phyloP scores from a whole-genome alignment of 2,888 invertebrate genomes.

The Noctua janthina region DNA sequence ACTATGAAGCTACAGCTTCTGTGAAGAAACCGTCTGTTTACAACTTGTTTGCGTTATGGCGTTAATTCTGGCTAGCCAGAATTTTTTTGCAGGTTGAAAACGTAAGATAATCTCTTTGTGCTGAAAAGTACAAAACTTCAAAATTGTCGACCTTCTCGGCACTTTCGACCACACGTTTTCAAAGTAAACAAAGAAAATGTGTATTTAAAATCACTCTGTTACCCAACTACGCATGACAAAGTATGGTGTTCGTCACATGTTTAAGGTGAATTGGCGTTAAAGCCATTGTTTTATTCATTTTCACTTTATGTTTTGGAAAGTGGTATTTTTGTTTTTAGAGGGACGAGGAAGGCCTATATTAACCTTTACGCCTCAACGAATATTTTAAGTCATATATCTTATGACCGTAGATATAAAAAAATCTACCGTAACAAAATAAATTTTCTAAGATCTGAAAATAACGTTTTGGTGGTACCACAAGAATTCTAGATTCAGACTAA shows the following conservation, averaged over 20 bases:
- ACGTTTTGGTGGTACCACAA: background rate
- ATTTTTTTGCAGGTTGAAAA: no score
- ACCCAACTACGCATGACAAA: slow-evolving; percentile 53
- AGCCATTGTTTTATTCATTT: slow-evolving; percentile 49
- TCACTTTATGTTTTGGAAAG: slow-evolving; percentile 44
- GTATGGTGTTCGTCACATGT: slow-evolving; percentile 15
- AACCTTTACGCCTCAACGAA: background rate
- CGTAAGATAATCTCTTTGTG: background rate
- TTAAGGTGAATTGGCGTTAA: slow-evolving; percentile 22
- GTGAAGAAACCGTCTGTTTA: no score
- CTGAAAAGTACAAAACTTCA: background rate
- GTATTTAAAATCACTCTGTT: slow-evolving; percentile 23
- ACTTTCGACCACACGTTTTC: background rate
- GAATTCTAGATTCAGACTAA: background rate
- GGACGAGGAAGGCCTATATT: background rate
- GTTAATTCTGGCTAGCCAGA: no score
- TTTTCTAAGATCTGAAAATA: background rate
- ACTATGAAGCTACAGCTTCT: no score
- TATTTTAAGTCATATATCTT: background rate
- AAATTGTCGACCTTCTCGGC: background rate
- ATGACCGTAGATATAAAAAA: background rate
- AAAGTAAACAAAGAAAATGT: slow-evolving; percentile 30
- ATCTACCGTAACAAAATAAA: background rate
- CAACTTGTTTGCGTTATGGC: no score
- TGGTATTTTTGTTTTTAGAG: background rate